phyloP scores from a whole-genome alignment of 2,797 vertebrate genomes.

The Enteromius thamalakanensis region DNA sequence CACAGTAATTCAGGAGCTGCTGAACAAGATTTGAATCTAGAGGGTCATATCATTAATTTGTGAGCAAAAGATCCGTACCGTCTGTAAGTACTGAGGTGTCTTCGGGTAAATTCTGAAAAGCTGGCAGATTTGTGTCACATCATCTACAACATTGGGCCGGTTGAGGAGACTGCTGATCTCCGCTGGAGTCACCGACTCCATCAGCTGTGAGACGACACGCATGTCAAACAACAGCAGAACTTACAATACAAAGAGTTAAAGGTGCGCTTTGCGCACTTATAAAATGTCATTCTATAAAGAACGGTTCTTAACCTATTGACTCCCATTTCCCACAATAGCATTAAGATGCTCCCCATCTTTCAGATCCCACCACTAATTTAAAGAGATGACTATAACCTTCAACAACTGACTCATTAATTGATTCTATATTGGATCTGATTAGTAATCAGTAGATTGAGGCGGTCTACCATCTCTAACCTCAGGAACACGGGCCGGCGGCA shows the following conservation, averaged over 20 bases:
- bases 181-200: slow-evolving; percentile 73
- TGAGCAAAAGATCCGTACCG: slow-evolving; percentile 55
- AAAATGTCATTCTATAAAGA: not conserved
- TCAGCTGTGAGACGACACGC: slow-evolving; percentile 62
- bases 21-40: not conserved
- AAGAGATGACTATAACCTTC: not conserved
- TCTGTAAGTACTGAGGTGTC: slow-evolving; percentile 68
- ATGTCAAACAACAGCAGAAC: not conserved
- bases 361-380: not conserved
- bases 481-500: slow-evolving; percentile 58
- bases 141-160: slow-evolving; percentile 57
- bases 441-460: not conserved
- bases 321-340: not conserved
- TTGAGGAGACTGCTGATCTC: slow-evolving; percentile 67
- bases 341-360: not conserved
- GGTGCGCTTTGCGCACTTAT: not conserved
- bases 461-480: slow-evolving; percentile 64
- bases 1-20: not conserved
- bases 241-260: not conserved
- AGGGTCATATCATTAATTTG: not conserved
- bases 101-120: slow-evolving; percentile 67
- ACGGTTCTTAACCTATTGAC: not conserved
- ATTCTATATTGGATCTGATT: not conserved
- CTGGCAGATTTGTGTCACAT: slow-evolving; percentile 63
- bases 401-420: not conserved